Evolutionary conservation across 2,888 invertebrate species (phyloP).

Genomic region (Palloptera scutellata): DNA sequence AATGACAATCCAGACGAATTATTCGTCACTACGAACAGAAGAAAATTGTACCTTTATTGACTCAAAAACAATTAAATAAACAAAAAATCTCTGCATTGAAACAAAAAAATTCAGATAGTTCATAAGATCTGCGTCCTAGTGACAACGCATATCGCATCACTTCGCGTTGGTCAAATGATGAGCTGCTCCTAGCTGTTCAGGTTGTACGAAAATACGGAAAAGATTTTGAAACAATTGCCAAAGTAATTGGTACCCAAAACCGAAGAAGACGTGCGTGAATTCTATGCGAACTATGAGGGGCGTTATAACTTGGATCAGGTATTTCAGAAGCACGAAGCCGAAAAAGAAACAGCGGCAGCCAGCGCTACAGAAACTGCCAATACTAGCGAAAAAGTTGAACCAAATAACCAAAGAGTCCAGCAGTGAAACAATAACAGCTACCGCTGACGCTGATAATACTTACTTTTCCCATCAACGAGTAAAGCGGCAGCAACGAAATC

Average conservation of each 20-base stretch:
- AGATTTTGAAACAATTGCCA: constrained; percentile 90
- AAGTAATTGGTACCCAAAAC: constrained; percentile 94
- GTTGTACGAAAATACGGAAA: constrained; percentile 85
- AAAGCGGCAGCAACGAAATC: constrained; percentile 43
- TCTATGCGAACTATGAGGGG: constrained; percentile 90
- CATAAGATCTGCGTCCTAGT: constrained; percentile 71
- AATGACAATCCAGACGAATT: constrained; percentile 72
- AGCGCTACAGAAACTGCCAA: constrained; percentile 30
- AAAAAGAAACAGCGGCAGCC: constrained; percentile 56
- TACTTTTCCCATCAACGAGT: constrained; percentile 49
- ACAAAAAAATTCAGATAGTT: constrained; percentile 69
- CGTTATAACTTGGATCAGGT: constrained; percentile 88
- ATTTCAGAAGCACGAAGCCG: constrained; percentile 84
- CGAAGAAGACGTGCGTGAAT: constrained; percentile 89
- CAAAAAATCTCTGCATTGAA: constrained; percentile 88
- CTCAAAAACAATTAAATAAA: constrained; percentile 96
- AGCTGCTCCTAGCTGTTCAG: constrained; percentile 88
- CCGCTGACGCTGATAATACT: constrained; percentile 49
- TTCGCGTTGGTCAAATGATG: constrained; percentile 92
- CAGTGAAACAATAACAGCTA: no score
- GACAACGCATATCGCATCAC: constrained; percentile 78
- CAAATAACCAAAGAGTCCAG: constrained; percentile 23
- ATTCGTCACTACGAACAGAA: constrained; percentile 91
- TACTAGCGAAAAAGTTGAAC: constrained; percentile 35
- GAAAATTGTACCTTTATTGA: constrained; percentile 92